Evolutionary conservation across 2,113 vertebrate genomes (phyloP), one percentile per base, ranked within the genome.

Genomic region (Sinocyclocheilus maitianheensis): DNA sequence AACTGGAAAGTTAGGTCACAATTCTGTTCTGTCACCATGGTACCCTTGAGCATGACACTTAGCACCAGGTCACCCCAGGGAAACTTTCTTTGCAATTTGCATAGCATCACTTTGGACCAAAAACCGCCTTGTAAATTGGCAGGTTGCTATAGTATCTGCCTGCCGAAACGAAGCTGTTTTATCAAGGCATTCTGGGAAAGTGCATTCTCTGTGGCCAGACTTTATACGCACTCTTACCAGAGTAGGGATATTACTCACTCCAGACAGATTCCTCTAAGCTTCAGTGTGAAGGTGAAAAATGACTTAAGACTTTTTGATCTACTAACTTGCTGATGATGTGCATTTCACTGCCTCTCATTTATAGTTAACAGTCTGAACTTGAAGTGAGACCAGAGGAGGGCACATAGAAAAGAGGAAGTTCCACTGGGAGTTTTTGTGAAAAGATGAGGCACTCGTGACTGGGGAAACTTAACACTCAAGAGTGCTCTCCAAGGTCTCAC

Each of bases 271-370:
- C 40, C 77, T 72, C 53, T 20, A 67, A 48, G 77, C 72, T 24
- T 87, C 40, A 20, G 46, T 55, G 43, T 67, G 83, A 58, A 55
- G 85, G 58, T 85, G 83, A 87, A 72, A 88, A 72, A 86, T 84
- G 22, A 77, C 76, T 89, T 65, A 46, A 84, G 40, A 74, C 77
- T 43, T 84, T 86, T 84, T 83, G 77, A 81, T 80, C 81, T 69
- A 51, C 77, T 85, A 71, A 81, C 72, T 86, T 75, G 55, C 82
- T 84, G 65, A 72, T 55, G 75, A 74, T 77, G 37, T 43, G 69
- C 51, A 78, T 85, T 89, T 86, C 84, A 20, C 58, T 53, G 58
- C 53, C 86, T 81, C 40, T 74, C 40, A 86, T 81, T 81, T 74
- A 62, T 71, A 74, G 77, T 34, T 40, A 20, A 62, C 58, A n/a